A percentile compares a stretch with the other conserved stretches of the same genome.
phyloP scores from a whole-genome alignment of 2,888 invertebrate species.

The Chloroclysta siterata region DNA sequence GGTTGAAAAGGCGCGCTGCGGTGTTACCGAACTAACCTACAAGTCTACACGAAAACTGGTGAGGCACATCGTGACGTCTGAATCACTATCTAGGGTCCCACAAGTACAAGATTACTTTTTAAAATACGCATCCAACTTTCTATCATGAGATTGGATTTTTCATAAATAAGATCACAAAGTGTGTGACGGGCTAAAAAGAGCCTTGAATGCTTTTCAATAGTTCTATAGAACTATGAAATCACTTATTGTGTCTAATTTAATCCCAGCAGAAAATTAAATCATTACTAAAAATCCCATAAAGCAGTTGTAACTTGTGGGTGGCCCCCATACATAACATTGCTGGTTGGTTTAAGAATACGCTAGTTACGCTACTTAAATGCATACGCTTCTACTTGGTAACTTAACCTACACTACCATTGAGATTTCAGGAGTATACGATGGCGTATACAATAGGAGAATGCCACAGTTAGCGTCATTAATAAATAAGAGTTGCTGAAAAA shows the following conservation, averaged over 20 bases:
- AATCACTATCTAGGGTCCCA: conserved; percentile 22
- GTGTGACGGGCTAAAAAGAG: background rate
- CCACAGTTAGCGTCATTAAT: background rate
- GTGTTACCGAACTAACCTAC: conserved; percentile 53
- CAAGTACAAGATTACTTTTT: background rate
- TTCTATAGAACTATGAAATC: background rate
- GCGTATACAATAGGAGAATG: conserved; percentile 37
- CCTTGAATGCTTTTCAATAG: background rate
- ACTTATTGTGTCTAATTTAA: no score
- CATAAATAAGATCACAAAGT: background rate
- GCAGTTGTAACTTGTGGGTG: background rate
- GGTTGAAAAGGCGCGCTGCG: conserved; percentile 57
- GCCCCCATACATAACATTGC: background rate
- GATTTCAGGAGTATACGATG: conserved; percentile 50
- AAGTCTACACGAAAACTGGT: conserved; percentile 56
- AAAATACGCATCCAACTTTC: background rate
- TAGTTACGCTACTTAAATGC: conserved; percentile 75
- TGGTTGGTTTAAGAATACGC: conserved; percentile 25
- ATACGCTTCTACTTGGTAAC: conserved; percentile 72
- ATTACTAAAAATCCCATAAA: no score
- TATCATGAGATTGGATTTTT: background rate
- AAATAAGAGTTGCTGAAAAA: no score
- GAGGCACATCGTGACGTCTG: conserved; percentile 77
- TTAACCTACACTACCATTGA: conserved; percentile 65
- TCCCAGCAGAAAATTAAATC: no score